A percentile compares a stretch with the other conserved stretches of the same genome.
These are phyloP conservation scores for Dioctria rufipes DNA, from an alignment of 2,888 invertebrate species.

Conservation along the genomic window DNA sequence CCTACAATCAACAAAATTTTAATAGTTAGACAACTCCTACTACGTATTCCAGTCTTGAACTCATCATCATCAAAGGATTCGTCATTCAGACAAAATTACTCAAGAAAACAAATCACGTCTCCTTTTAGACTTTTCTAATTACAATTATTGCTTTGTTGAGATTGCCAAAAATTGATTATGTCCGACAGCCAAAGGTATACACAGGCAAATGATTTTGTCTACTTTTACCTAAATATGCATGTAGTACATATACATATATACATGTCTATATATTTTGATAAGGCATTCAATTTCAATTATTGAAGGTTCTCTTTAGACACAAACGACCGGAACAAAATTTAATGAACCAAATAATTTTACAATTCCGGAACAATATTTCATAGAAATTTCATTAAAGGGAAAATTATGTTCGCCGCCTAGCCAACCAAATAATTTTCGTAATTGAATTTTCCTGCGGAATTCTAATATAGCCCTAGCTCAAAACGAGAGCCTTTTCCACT, in stretches of 20 bases:
- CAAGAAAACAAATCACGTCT: not conserved
- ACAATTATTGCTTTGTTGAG: slow-evolving; percentile 8
- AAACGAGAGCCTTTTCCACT: slow-evolving; percentile 52
- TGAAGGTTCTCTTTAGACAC: slow-evolving; percentile 24
- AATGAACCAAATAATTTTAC: slow-evolving; percentile 63
- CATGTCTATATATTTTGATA: slow-evolving; percentile 26
- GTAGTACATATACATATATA: not conserved
- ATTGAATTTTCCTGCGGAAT: slow-evolving; percentile 62
- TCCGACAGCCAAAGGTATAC: not conserved
- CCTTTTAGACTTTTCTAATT: slow-evolving; percentile 15
- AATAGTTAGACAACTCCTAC: no score
- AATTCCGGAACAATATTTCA: slow-evolving; percentile 63
- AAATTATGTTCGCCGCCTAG: slow-evolving; percentile 61
- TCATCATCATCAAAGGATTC: slow-evolving; percentile 8
- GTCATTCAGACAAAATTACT: slow-evolving; percentile 11
- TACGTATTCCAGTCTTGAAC: no score
- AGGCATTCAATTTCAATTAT: slow-evolving; percentile 43
- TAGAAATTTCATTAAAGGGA: slow-evolving; percentile 63
- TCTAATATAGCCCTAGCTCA: slow-evolving; percentile 56
- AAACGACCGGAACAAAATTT: slow-evolving; percentile 58
- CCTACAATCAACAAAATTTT: no score
- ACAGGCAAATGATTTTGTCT: not conserved
- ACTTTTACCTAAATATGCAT: not conserved
- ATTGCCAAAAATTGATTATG: slow-evolving; percentile 37
- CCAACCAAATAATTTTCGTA: slow-evolving; percentile 64